Base-by-base conservation (phyloP, 2,797 vertebrate species). In the Esox lucius region DNA sequence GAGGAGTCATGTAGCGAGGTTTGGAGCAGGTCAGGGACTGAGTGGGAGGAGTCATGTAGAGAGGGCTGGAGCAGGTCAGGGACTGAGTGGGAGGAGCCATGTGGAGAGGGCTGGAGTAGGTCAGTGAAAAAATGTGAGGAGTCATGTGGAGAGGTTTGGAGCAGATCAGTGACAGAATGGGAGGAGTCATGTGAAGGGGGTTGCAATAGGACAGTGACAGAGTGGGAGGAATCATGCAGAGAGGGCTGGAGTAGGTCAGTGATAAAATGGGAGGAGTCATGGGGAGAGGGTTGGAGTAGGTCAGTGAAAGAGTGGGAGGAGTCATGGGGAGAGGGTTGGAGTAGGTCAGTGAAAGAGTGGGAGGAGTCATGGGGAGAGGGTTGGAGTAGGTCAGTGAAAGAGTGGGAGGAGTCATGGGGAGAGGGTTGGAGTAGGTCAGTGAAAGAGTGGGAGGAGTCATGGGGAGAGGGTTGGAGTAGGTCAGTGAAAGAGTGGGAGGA, bases 111-210 rank as follows among this genome's bases (percentile, higher is more conserved):
- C n/a, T 8, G 19, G 53, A 9, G 53, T 8, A n/a, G 84, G 79
- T 81, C 76, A 74, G 79, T 80, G 78, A 83, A 80, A 71, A 75
- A 89, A 86, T 81, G 83, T 84, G 80, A 84, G 61, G 72, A 80
- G 80, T 71, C 74, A 76, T 72, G 76, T 83, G 76, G 78, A 87
- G 83, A 83, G 78, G 74, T 75, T 82, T 84, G 81, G 79, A 86
- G 85, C 79, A 78, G 80, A 79, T 73, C n/a, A n/a, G n/a, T n/a
- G n/a, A n/a, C n/a, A n/a, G n/a, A n/a, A n/a, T n/a, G n/a, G 35
- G 35, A 39, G 1, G 53, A 39, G 35, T 39, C 35, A 39, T 39
- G 35, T 39, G 35, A 35, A 39, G 35, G 39, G 35, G 7, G 3
- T 7, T 3, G 35, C 35, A 39, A 35, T 39, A 3, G 35, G 35